phyloP scores from a whole-genome alignment of 2,797 vertebrate species.

The Chiroxiphia lanceolata region DNA sequence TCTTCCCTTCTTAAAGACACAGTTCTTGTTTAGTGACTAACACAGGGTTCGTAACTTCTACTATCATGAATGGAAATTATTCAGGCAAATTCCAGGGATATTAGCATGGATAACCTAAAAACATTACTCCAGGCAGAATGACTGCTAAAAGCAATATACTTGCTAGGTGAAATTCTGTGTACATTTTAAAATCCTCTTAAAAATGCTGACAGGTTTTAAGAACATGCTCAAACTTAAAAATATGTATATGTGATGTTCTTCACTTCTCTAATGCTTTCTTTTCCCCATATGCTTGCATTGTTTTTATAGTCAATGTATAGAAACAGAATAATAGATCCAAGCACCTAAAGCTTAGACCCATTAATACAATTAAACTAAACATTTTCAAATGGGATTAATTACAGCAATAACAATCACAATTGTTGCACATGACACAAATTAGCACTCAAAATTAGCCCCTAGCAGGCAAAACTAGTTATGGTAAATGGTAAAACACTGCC shows the following conservation, averaged over 20 bases:
- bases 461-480: neutral
- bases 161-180: neutral
- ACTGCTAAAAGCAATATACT: neutral
- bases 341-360: neutral
- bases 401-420: neutral
- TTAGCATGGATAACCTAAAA: neutral
- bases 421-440: neutral
- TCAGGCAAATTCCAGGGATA: neutral
- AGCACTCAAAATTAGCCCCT: neutral
- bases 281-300: neutral
- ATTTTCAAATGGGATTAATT: conserved; percentile 19
- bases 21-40: neutral
- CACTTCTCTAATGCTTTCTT: neutral
- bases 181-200: neutral
- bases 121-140: neutral
- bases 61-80: conserved; percentile 1
- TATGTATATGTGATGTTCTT: neutral
- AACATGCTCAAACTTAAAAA: neutral
- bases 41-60: neutral
- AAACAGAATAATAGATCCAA: neutral
- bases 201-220: neutral
- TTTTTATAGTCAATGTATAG: neutral
- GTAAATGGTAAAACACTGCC: neutral
- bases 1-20: conserved; percentile 59
- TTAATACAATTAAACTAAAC: neutral